Evolutionary conservation across 2,113 vertebrate genomes (phyloP).

Genomic region (Euleptes europaea): DNA sequence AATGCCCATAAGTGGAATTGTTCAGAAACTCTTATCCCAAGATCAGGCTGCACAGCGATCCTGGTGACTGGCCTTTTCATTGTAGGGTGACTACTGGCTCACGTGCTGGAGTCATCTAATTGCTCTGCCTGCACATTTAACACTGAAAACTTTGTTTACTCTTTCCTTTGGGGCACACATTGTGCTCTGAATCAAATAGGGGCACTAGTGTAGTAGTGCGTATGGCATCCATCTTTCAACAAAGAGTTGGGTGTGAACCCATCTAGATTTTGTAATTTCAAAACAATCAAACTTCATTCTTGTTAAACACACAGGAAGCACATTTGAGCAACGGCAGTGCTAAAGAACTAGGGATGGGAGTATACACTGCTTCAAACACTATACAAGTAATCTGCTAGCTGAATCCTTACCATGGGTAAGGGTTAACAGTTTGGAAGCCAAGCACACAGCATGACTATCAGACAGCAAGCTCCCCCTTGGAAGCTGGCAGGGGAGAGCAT

Average conservation of each 20-base stretch:
- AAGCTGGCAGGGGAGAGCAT: neutral
- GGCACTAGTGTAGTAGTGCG: neutral
- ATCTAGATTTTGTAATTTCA: neutral
- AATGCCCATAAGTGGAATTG: neutral
- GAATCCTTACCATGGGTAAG: neutral
- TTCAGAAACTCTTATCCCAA: neutral
- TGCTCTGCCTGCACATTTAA: neutral
- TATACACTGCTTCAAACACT: neutral
- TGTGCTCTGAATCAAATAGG: neutral
- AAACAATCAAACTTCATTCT: neutral
- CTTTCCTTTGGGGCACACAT: neutral
- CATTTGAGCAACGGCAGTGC: neutral
- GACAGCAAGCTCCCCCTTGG: neutral
- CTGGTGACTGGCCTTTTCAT: neutral
- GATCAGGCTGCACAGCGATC: neutral
- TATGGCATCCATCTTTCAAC: no score
- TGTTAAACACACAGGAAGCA: neutral
- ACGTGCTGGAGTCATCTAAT: neutral
- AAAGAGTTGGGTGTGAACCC: neutral
- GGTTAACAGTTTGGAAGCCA: neutral
- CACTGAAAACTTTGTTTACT: neutral
- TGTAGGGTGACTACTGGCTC: neutral
- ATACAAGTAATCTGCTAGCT: no score
- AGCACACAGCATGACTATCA: neutral
- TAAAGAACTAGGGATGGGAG: neutral